A percentile compares a stretch with the other conserved stretches of the same genome.
Conservation (phyloP, 2,888 invertebrate species). For the Gymnoscelis rufifasciata region DNA sequence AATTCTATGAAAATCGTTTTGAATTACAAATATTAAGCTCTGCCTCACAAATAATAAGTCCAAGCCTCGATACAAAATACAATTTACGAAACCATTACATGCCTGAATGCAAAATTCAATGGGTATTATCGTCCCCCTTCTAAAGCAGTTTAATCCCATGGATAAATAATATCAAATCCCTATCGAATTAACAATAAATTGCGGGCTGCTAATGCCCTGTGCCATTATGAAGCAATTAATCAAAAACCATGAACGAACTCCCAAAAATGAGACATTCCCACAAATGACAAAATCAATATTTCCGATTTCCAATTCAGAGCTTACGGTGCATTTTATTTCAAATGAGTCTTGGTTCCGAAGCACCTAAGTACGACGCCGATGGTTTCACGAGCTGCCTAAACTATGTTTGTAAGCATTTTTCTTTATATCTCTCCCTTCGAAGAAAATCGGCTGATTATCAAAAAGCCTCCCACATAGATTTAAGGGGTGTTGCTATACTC, state of each 20-base stretch:
- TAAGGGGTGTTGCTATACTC: no score
- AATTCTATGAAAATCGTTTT: no score
- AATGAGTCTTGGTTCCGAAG: no score
- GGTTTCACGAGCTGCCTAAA: no score
- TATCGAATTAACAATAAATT: constrained; percentile 64
- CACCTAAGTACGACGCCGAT: no score
- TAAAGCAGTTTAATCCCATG: constrained; percentile 9
- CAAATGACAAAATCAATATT: constrained; percentile 31
- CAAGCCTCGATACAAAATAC: constrained; percentile 1
- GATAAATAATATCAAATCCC: constrained; percentile 40
- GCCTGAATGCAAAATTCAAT: constrained; percentile 9
- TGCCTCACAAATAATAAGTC: neutral
- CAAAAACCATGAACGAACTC: constrained; percentile 51
- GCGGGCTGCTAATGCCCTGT: constrained; percentile 58
- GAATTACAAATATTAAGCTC: no score
- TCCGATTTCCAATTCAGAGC: neutral
- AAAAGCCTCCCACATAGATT: no score
- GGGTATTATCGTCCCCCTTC: constrained; percentile 5
- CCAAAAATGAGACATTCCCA: constrained; percentile 43
- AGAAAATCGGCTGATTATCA: no score
- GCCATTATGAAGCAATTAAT: constrained; percentile 73
- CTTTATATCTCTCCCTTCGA: no score
- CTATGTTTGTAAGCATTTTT: no score
- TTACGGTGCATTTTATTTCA: no score
- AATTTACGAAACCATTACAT: constrained; percentile 9